Base-by-base conservation (phyloP, 2,888 invertebrate species). In the Clitarchus hookeri region DNA sequence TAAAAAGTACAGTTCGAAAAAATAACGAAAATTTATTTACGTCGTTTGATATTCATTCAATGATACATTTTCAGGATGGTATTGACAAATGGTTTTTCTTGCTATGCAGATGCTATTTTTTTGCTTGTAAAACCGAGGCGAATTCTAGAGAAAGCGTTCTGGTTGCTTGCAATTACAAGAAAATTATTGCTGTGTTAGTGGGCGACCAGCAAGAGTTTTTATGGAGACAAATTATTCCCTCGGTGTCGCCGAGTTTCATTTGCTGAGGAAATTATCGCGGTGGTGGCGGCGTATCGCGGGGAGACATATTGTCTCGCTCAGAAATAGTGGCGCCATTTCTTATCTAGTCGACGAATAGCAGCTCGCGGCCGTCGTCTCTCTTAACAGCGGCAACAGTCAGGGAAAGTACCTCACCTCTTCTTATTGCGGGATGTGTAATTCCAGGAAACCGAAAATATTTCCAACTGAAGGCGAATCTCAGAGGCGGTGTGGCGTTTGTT, bases 161-260 rank as follows among this genome's bases (percentile, higher is more conserved):
- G n/a, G 65, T 65, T 6, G 65, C n/a, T n/a, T 23, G 65, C 65
- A 65, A 23, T 65, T 65, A 65, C 65, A 65, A 16, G 65, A 65
- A 65, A 65, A 65, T 65, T 65, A 65, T 65, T 23, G 19, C 65
- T 23, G 8, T 11, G 65, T 65, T 65, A n/a, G 65, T 19, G 65
- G 65, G 65, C 65, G 65, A 65, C 65, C 65, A 6, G 65, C 23
- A 12, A 65, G n/a, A 1, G 65, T 65, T 65, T 65, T 65, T 65
- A 65, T 65, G 65, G n/a, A 65, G 65, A 65, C 65, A 65, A 65
- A 65, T 65, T 65, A 65, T 65, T 65, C 65, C 65, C 65, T 23
- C 6, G 65, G 65, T n/a, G 65, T 65, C 65, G 65, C 65, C 23
- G 16, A 65, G 65, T 23, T 65, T 65, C 65, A 65, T 65, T 65